These are phyloP conservation scores for Meloidogyne chitwoodi DNA, from an alignment of 1,140 invertebrate genomes.

Conservation along the genomic window DNA sequence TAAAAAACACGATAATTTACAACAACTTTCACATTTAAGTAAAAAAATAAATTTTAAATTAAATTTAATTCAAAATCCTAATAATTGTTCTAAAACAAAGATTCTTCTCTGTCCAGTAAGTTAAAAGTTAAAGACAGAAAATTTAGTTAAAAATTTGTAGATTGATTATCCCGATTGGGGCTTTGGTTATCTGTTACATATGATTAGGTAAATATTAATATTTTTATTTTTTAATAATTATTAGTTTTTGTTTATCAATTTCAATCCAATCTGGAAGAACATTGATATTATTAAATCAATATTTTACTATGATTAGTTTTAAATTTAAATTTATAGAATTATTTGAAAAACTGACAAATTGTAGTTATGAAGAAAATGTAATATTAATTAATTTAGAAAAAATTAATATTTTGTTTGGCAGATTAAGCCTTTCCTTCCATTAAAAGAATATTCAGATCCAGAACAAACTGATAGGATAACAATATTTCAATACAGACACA, in stretches of 20 bases:
- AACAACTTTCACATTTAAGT: too few species aligned
- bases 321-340: not conserved
- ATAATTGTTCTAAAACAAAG: too few species aligned
- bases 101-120: too few species aligned
- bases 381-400: too few species aligned
- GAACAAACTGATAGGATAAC: not conserved
- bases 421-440: not conserved
- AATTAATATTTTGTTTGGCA: not conserved
- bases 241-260: not conserved
- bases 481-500: not conserved
- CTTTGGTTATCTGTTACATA: not conserved
- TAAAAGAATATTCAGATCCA: not conserved
- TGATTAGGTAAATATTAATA: not conserved
- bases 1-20: too few species aligned
- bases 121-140: not conserved
- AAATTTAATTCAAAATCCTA: too few species aligned
- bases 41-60: too few species aligned
- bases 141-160: not conserved
- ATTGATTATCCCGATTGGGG: not conserved
- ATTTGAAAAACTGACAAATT: not conserved
- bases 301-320: not conserved
- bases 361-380: not conserved
- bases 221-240: not conserved
- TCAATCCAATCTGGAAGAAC: not conserved
- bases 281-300: not conserved